phyloP scores from a whole-genome alignment of 1,140 invertebrate genomes.

The Bombus waltoni region DNA sequence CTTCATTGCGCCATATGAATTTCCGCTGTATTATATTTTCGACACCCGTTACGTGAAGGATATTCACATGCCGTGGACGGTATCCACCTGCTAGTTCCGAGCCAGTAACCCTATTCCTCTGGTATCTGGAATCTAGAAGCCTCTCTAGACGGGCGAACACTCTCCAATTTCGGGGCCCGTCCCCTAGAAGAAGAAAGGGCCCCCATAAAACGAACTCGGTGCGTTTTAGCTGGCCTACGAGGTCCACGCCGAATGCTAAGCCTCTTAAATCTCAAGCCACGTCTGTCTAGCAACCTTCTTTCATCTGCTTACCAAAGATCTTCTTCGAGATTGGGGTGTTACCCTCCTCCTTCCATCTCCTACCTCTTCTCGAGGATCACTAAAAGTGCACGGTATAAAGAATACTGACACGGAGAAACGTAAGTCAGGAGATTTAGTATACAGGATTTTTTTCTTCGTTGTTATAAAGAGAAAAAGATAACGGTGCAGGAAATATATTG shows the following conservation, averaged over 20 bases:
- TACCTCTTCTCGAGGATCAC: background rate
- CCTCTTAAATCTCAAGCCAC: constrained; percentile 65
- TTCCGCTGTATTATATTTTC: constrained; percentile 55
- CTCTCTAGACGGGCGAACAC: constrained; percentile 57
- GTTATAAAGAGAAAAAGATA: background rate
- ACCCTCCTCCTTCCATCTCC: background rate
- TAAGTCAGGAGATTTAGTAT: constrained; percentile 26
- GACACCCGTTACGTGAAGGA: constrained; percentile 62
- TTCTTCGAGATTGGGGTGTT: constrained; percentile 46
- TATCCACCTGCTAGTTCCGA: constrained; percentile 71
- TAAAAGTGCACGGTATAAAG: constrained; percentile 24
- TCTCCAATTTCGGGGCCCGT: constrained; percentile 64
- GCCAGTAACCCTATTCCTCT: constrained; percentile 70
- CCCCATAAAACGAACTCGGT: constrained; percentile 61
- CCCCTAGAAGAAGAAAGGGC: constrained; percentile 55
- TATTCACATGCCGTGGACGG: constrained; percentile 57
- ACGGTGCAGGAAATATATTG: background rate
- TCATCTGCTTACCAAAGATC: constrained; percentile 56
- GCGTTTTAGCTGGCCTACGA: constrained; percentile 47
- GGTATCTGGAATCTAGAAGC: constrained; percentile 71
- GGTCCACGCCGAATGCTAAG: constrained; percentile 47
- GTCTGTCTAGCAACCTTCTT: constrained; percentile 52
- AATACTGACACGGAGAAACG: background rate
- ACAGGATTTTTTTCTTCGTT: background rate
- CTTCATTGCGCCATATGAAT: background rate